phyloP scores from a whole-genome alignment of 2,113 vertebrate species.

The Rissa tridactyla region DNA sequence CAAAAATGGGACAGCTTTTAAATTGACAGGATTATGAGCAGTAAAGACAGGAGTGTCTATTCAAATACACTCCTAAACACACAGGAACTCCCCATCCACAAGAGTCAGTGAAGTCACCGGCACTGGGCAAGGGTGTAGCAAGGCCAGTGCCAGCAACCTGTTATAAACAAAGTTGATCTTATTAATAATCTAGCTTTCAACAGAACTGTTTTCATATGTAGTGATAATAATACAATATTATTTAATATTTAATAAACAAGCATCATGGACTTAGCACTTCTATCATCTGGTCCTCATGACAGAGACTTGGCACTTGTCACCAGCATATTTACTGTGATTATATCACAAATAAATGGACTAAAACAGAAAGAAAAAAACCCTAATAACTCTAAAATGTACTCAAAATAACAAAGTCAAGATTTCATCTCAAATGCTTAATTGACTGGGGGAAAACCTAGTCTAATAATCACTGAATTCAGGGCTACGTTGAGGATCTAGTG shows the following conservation, averaged over 20 bases:
- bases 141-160: not conserved
- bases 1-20: not conserved
- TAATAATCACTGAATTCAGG: not conserved
- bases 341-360: not conserved
- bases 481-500: not conserved
- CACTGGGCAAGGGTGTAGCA: not conserved
- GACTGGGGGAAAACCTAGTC: not conserved
- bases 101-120: not conserved
- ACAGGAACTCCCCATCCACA: not conserved
- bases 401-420: not conserved
- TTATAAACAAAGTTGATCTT: not conserved
- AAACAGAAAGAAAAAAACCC: not conserved
- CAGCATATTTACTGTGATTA: not conserved
- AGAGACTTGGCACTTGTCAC: not conserved
- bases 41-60: not conserved
- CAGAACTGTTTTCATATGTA: not conserved
- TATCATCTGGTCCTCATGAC: not conserved
- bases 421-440: not conserved
- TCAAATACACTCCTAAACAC: not conserved
- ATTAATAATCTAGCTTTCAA: not conserved
- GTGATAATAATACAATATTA: too few relatives aligned
- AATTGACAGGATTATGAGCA: not conserved
- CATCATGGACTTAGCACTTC: not conserved
- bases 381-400: not conserved
- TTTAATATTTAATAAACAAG: not conserved